Percentiles rank a stretch among this genome's conserved stretches.
phyloP scores from a whole-genome alignment of 2,113 vertebrate species.

The Albula goreensis region DNA sequence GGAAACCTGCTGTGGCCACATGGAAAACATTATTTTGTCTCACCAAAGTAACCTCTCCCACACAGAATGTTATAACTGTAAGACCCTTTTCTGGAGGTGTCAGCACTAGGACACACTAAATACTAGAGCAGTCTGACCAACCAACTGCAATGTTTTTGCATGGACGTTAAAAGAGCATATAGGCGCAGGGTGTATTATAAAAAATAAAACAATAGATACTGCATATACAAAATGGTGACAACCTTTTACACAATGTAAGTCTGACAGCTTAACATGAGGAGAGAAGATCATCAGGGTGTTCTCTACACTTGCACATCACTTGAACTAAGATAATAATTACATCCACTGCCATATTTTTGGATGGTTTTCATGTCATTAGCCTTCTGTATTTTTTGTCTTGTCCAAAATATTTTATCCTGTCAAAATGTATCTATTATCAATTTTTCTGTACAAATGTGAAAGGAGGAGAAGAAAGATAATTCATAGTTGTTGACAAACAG shows the following conservation, averaged over 20 bases:
- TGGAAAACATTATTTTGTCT: conserved; percentile 46
- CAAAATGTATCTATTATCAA: too few relatives aligned
- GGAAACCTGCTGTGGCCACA: conserved; percentile 34
- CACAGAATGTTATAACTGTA: not conserved
- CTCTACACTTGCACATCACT: not conserved
- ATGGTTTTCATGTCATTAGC: not conserved
- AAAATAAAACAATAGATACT: too few relatives aligned
- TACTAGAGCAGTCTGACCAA: not conserved
- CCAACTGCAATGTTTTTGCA: not conserved
- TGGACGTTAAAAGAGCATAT: not conserved
- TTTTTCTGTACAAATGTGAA: too few relatives aligned
- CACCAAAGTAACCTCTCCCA: conserved; percentile 37
- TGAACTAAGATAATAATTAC: too few relatives aligned
- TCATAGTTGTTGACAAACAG: not conserved
- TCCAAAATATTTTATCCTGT: not conserved
- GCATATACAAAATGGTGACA: too few relatives aligned
- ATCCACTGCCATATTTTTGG: not conserved
- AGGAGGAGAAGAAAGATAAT: not conserved
- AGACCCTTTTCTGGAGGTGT: not conserved
- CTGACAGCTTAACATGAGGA: not conserved
- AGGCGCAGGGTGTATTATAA: too few relatives aligned
- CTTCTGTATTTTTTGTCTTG: conserved; percentile 9
- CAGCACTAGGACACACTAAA: not conserved
- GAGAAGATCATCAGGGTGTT: not conserved
- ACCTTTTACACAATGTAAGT: not conserved